These are phyloP conservation scores for Encarsia formosa DNA, from an alignment of 2,888 invertebrate genomes.

Conservation along the genomic window DNA sequence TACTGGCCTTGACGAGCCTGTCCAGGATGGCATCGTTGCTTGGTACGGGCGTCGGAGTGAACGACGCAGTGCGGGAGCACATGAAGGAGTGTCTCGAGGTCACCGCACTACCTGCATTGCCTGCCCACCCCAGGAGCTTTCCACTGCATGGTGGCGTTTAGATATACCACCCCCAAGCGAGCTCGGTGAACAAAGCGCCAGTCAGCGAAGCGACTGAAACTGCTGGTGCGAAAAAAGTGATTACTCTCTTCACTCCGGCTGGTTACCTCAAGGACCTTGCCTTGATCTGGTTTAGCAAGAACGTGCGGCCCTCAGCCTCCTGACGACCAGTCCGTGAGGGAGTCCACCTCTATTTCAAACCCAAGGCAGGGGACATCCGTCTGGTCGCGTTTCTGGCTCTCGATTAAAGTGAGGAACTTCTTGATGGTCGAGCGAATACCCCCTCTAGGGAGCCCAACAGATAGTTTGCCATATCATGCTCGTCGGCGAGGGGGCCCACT, in stretches of 20 bases:
- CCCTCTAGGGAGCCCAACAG: constrained; percentile 1
- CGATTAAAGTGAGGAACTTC: constrained; percentile 16
- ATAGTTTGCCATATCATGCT: constrained; percentile 28
- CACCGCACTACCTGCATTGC: constrained; percentile 36
- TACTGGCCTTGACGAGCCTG: no score
- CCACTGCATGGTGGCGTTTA: constrained; percentile 26
- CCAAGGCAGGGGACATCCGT: constrained; percentile 12
- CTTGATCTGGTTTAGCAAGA: constrained; percentile 33
- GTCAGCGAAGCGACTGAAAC: constrained; percentile 33
- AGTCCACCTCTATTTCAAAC: constrained; percentile 27
- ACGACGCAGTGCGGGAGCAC: constrained; percentile 41
- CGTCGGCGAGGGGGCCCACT: constrained; percentile 1
- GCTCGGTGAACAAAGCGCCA: constrained; percentile 48
- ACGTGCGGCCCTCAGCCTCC: constrained; percentile 5
- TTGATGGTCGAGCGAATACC: constrained; percentile 19
- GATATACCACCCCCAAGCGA: constrained; percentile 26
- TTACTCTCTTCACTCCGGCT: constrained; percentile 28
- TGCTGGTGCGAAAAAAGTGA: constrained; percentile 34
- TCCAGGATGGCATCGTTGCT: constrained; percentile 31
- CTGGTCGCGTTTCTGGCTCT: neutral
- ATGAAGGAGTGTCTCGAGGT: constrained; percentile 41
- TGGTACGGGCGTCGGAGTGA: constrained; percentile 35
- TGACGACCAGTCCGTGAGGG: neutral
- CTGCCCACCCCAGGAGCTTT: constrained; percentile 27
- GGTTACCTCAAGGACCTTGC: constrained; percentile 33